Evolutionary conservation across 1,140 invertebrate species (phyloP), one percentile per base, ranked within the genome.

Genomic region (Drosophila rufa): DNA sequence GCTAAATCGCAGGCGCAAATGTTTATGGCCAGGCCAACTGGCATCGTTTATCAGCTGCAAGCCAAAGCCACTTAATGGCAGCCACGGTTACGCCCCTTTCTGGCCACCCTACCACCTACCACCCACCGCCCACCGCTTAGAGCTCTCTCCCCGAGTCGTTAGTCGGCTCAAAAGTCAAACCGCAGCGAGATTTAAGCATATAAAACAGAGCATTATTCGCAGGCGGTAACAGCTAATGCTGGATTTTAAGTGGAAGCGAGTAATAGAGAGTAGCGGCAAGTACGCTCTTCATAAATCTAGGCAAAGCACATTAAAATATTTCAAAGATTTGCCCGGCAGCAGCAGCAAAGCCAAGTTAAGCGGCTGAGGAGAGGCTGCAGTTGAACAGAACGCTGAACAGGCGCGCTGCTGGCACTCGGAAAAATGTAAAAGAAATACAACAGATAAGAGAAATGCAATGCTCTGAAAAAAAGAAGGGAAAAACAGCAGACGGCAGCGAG

Each of bases 291-390:
- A 79, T 79, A 79, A 79, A 79, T 79, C 76, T 42, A 53, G 55
- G 57, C 58, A 71, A 78, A 65, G 75, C 59, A 79, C 76, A 79
- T 79, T 79, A 79, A 79, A 78, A 79, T 79, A 78, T 79, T 79
- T 79, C 75, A 79, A 79, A 79, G 76, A 79, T 79, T 79, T 70
- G 53, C 38, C 46, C 58, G 30, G 36, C 51, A 75, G 51, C 51
- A 75, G 51, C 30, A 25, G 57, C 33, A 27, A 33, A 60, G 47
- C 36, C 14, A 48, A 46, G 58, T 14, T 71, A 71, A 77, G 75
- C 75, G 74, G 64, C 75, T 77, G 59, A 50, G 68, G 33, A 36
- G 33, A 11, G 33, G 46, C 75, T 79, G 76, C 76, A 79, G 46
- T 65, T 59, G 46, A 69, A 64, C 66, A 78, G 56, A 79, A 71